Percentiles rank a stretch among this genome's conserved stretches.
Conservation (phyloP, 2,797 vertebrate genomes). For the Mionectes olivaceus region DNA sequence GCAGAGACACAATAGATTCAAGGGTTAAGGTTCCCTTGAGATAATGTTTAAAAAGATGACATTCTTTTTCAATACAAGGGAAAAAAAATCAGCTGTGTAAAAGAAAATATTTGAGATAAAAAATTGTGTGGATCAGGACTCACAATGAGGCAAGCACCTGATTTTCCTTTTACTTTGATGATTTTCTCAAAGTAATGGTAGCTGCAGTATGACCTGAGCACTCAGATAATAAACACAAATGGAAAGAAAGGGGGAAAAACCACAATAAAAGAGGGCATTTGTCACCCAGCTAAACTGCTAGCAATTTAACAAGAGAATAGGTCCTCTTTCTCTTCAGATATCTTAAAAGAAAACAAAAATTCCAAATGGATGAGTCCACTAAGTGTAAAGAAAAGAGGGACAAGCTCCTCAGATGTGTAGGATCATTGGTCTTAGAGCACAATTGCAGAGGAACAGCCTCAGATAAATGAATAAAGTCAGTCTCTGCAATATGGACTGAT, state of each 20-base stretch:
- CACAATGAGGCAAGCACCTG: not conserved
- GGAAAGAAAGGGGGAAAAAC: not conserved
- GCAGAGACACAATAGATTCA: not conserved
- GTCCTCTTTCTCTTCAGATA: not conserved
- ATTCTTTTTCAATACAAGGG: not conserved
- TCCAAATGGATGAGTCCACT: not conserved
- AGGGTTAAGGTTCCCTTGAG: not conserved
- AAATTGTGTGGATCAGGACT: not conserved
- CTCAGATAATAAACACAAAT: not conserved
- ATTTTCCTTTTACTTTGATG: not conserved
- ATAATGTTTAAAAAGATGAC: not conserved
- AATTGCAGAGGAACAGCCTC: not conserved
- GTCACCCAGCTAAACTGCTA: not conserved
- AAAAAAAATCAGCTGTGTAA: not conserved
- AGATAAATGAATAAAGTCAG: not conserved
- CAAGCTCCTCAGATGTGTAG: not conserved
- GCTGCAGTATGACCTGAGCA: not conserved
- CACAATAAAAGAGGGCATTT: not conserved
- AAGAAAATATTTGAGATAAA: not conserved
- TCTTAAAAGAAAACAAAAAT: not conserved
- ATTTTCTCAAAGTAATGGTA: not conserved
- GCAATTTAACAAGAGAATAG: not conserved
- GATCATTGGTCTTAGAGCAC: not conserved
- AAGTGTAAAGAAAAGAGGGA: not conserved
- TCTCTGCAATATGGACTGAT: not conserved